phyloP scores from a whole-genome alignment of 2,797 vertebrate genomes.

The Bradypus variegatus region DNA sequence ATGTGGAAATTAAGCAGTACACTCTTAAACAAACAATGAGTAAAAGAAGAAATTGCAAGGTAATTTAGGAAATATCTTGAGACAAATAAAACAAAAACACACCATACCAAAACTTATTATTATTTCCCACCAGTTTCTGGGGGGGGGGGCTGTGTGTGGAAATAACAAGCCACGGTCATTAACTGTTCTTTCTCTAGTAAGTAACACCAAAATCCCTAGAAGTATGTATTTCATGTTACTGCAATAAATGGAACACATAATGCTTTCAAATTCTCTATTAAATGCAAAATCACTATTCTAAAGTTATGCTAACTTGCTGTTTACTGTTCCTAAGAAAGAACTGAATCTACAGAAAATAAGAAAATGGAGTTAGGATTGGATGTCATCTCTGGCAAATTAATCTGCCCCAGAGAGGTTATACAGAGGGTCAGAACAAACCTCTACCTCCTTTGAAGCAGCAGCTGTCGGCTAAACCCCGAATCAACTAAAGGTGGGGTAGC shows the following conservation, averaged over 20 bases:
- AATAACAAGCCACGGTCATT: background rate
- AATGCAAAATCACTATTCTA: background rate
- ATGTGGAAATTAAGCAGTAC: too few relatives aligned
- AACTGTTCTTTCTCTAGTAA: conserved; percentile 18
- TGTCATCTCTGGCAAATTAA: background rate
- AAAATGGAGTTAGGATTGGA: background rate
- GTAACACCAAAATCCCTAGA: background rate
- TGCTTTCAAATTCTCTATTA: background rate
- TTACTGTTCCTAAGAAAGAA: background rate
- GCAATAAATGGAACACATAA: background rate
- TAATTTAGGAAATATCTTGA: too few relatives aligned
- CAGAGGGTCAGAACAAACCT: background rate
- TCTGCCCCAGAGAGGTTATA: background rate
- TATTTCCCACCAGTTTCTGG: background rate
- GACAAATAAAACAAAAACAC: too few relatives aligned
- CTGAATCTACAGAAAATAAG: background rate
- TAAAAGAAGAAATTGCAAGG: too few relatives aligned
- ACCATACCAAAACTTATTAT: background rate
- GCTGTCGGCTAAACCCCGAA: background rate
- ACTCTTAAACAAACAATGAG: too few relatives aligned
- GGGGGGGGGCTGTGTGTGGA: background rate
- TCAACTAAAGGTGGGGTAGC: background rate
- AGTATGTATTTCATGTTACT: background rate
- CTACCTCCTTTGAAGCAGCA: background rate
- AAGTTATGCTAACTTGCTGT: background rate